Conservation (phyloP, 1,140 invertebrate genomes). For the Nasonia giraulti region DNA sequence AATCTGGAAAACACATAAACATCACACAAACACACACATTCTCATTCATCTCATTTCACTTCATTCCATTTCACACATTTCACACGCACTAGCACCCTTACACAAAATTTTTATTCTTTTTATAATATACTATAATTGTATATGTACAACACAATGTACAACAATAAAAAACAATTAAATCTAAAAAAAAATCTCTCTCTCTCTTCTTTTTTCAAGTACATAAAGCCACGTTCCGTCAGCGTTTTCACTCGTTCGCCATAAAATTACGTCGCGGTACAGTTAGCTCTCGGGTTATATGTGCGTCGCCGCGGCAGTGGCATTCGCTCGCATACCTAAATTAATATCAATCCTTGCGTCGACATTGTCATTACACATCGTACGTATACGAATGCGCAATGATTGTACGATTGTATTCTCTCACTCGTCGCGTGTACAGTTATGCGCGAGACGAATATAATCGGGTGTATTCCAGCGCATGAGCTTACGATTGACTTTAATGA, state of each 20-base stretch:
- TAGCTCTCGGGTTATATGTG: neutral
- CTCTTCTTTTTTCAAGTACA: neutral
- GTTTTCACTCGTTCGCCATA: neutral
- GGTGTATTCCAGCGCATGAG: conserved; percentile 14
- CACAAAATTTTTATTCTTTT: no score
- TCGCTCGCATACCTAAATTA: conserved; percentile 6
- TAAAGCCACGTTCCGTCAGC: no score
- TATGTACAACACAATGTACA: no score
- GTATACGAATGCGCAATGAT: conserved; percentile 8
- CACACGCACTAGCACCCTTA: no score
- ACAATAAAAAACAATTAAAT: no score
- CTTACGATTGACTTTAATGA: conserved; percentile 50
- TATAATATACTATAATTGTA: no score
- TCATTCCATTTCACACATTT: no score
- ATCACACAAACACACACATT: no score
- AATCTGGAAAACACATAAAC: no score
- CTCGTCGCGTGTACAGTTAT: conserved; percentile 29
- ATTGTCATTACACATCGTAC: conserved; percentile 31
- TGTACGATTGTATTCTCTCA: conserved; percentile 19
- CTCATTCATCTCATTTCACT: no score
- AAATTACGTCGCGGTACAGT: neutral
- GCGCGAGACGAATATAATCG: conserved; percentile 13
- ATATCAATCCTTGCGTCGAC: conserved; percentile 10
- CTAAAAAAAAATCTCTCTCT: no score
- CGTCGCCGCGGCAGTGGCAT: neutral